phyloP scores from a whole-genome alignment of 2,797 vertebrate species.

The Helostoma temminkii region DNA sequence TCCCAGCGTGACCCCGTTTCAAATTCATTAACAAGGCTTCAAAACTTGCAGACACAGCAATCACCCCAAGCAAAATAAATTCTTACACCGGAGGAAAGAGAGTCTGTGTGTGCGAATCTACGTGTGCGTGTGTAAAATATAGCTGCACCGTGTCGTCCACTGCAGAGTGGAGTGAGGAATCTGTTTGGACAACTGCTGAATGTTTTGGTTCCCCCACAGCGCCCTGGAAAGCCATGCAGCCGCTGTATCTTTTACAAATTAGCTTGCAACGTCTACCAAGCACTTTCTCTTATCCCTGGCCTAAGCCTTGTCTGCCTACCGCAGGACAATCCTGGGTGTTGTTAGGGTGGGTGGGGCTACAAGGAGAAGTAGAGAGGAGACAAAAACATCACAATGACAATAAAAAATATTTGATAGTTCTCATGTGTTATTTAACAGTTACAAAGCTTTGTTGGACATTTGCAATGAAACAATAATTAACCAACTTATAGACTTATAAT shows the following conservation, averaged over 20 bases:
- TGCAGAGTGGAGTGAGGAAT: slow-evolving; percentile 74
- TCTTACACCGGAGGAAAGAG: slow-evolving; percentile 67
- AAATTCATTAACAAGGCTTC: slow-evolving; percentile 84
- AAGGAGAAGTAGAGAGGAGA: slow-evolving; percentile 3
- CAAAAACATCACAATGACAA: neutral
- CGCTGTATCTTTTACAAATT: slow-evolving; percentile 87
- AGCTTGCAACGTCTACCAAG: slow-evolving; percentile 78
- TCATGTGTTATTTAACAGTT: slow-evolving; percentile 2
- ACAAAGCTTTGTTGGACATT: neutral
- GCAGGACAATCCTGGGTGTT: slow-evolving; percentile 45
- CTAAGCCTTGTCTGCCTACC: slow-evolving; percentile 68
- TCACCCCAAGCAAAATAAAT: slow-evolving; percentile 83
- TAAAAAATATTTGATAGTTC: slow-evolving; percentile 26
- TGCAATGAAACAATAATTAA: neutral
- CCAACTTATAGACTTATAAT: too few relatives aligned
- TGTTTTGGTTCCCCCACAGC: slow-evolving; percentile 84
- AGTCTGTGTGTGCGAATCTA: slow-evolving; percentile 34
- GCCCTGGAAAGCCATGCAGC: slow-evolving; percentile 80
- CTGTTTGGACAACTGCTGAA: slow-evolving; percentile 88
- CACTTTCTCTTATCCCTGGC: slow-evolving; percentile 74
- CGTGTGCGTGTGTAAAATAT: slow-evolving; percentile 60
- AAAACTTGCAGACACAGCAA: slow-evolving; percentile 84
- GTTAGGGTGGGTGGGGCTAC: slow-evolving; percentile 30
- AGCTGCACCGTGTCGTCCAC: slow-evolving; percentile 67
- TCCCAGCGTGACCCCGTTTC: slow-evolving; percentile 78